Evolutionary conservation across 1,140 invertebrate genomes (phyloP).

Genomic region (Reticulitermes speratus): DNA sequence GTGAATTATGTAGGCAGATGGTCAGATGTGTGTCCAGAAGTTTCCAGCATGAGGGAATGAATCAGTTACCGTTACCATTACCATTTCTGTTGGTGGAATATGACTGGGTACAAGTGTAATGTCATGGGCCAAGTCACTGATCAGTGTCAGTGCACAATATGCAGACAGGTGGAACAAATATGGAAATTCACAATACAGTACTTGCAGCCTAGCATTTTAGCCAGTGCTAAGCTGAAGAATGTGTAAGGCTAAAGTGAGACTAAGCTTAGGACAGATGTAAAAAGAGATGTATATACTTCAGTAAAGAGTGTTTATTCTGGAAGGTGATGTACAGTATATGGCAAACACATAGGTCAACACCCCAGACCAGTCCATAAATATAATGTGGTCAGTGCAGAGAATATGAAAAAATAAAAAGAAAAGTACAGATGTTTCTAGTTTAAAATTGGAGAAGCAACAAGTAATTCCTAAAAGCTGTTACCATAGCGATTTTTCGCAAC

Average conservation of each 20-base stretch:
- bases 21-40: not conserved
- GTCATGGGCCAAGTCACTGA: not conserved
- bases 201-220: conserved; percentile 17
- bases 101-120: not conserved
- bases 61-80: conserved; percentile 19
- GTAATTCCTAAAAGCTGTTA: conserved; percentile 30
- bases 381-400: not conserved
- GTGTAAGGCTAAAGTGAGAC: conserved; percentile 11
- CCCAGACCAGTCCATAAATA: not conserved
- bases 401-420: not conserved
- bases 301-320: conserved; percentile 5
- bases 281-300: not conserved
- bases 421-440: not conserved
- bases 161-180: not conserved
- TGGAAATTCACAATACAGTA: not conserved
- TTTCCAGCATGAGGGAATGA: not conserved
- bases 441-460: conserved; percentile 4
- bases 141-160: not conserved
- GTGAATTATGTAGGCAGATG: not conserved
- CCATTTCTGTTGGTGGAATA: conserved; percentile 16
- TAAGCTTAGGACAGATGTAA: not conserved
- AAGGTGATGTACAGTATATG: conserved; percentile 26
- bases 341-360: not conserved
- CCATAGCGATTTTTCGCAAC: conserved; percentile 26
- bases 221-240: not conserved